Base-by-base conservation (phyloP, 2,888 invertebrate species). In the Colostygia pectinataria region DNA sequence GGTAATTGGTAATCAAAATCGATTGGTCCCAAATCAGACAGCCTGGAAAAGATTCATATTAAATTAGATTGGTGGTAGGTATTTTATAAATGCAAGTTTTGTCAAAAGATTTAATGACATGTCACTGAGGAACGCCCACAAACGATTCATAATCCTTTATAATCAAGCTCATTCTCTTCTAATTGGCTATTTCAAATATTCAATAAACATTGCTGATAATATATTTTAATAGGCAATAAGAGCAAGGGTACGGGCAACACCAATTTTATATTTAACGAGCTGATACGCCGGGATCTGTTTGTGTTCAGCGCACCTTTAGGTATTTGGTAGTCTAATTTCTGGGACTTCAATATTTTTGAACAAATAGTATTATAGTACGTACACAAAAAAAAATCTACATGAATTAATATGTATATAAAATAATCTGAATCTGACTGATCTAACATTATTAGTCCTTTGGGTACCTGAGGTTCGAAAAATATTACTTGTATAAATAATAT, bases 171-270 rank as follows among this genome's bases (percentile, higher is more conserved):
- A 66, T 64, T 66, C 67, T 27, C 12, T 27, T 23, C 79, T 83
- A 83, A 85, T 83, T 80, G 83, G 80, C 74, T 79, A 78, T 84
- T 80, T 76, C 70, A 62, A 78, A 80, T 76, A 83, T 80, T 84
- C 81, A 85, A 84, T 83, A 78, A 81, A 73, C 77, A 80, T 79
- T 78, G 77, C 75, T 75, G 80, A 78, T 82, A n/a, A 79, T 82
- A 79, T 80, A 72, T 81, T 59, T 83, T 82, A 81, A 82, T 81
- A 80, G 80, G 83, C 80, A 80, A 80, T 79, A 81, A 80, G 75
- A 75, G 55, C 66, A 74, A 73, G 63, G 67, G 69, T 69, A 64
- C 62, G 65, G 63, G 60, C 63, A 59, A 55, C 55, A 54, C 59
- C 40, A 52, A 42, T 55, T 59, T 52, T 53, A 64, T 66, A 68